phyloP scores from a whole-genome alignment of 2,113 vertebrate genomes.

The Apeltes quadracus region DNA sequence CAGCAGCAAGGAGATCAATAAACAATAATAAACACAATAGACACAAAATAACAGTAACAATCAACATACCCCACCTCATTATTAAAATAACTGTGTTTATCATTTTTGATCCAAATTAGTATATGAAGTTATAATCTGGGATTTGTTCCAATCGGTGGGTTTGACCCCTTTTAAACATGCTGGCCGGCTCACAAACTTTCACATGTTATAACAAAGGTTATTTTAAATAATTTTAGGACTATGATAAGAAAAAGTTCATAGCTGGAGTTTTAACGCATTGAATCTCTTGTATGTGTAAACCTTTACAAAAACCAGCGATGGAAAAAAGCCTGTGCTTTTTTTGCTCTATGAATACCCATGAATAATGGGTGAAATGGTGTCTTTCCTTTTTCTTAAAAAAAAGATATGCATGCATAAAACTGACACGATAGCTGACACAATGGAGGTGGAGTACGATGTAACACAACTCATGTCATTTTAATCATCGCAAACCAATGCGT shows the following conservation, averaged over 20 bases:
- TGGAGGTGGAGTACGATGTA: neutral
- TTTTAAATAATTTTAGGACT: too few species aligned
- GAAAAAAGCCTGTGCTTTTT: too few species aligned
- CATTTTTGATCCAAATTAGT: neutral
- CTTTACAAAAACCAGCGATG: too few species aligned
- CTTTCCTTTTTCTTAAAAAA: neutral
- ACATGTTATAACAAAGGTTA: too few species aligned
- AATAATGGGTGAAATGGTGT: neutral
- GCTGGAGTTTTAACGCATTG: too few species aligned
- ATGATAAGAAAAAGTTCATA: too few species aligned
- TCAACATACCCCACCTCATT: too few species aligned
- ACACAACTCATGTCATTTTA: conserved; percentile 8
- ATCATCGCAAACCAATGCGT: neutral
- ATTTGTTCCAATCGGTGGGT: neutral
- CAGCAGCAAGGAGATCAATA: too few species aligned
- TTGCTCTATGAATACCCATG: neutral
- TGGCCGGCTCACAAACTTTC: neutral
- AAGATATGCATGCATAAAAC: neutral
- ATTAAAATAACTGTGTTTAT: neutral
- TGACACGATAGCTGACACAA: neutral
- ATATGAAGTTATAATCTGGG: neutral
- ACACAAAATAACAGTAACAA: too few species aligned
- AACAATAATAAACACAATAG: too few species aligned
- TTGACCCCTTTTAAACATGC: neutral
- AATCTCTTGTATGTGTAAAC: too few species aligned